phyloP scores from a whole-genome alignment of 2,797 vertebrate species.

The Lagorchestes hirsutus region DNA sequence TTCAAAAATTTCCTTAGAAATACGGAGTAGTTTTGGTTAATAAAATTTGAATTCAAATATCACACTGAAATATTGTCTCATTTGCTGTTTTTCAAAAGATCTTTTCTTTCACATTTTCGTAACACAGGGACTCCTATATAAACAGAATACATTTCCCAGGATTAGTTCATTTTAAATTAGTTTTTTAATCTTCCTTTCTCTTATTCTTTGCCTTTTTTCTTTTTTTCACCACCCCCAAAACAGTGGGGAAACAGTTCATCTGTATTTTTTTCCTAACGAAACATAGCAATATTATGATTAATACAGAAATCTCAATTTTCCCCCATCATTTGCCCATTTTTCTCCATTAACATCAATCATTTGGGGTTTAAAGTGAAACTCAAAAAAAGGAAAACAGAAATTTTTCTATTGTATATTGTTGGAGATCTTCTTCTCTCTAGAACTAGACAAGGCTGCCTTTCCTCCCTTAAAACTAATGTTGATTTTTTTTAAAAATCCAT shows the following conservation, averaged over 20 bases:
- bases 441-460: conserved; percentile 43
- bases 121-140: background rate
- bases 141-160: conserved; percentile 6
- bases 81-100: conserved; percentile 43
- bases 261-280: conserved; percentile 46
- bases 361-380: conserved; percentile 45
- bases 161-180: conserved; percentile 29
- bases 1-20: conserved; percentile 45
- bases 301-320: conserved; percentile 28
- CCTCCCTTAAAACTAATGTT: conserved; percentile 51
- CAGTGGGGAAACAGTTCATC: conserved; percentile 20
- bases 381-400: conserved; percentile 42
- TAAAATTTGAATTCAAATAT: conserved; percentile 55
- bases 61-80: background rate
- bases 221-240: conserved; percentile 16
- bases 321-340: conserved; percentile 48
- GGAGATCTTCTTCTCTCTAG: conserved; percentile 7
- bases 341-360: conserved; percentile 37
- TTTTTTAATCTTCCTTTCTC: conserved; percentile 22
- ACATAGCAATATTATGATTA: conserved; percentile 20
- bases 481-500: too few species aligned
- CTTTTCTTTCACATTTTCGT: conserved; percentile 51
- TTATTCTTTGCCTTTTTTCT: conserved; percentile 4
- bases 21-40: conserved; percentile 34
- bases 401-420: conserved; percentile 16